Conservation (phyloP, 1,140 invertebrate genomes). For the Drosophila mojavensis region DNA sequence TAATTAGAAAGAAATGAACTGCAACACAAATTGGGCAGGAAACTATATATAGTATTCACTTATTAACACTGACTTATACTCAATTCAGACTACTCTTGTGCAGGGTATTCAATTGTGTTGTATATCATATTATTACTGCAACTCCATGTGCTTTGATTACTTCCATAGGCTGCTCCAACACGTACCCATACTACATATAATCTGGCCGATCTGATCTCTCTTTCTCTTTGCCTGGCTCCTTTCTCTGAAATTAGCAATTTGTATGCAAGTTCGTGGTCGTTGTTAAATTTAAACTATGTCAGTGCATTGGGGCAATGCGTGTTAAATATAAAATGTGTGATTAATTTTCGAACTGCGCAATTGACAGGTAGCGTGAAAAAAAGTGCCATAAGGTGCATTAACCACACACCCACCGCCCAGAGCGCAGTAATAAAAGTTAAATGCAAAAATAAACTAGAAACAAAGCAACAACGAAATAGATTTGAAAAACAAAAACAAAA, state of each 20-base stretch:
- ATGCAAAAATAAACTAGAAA: slow-evolving; percentile 43
- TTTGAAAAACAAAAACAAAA: slow-evolving; percentile 30
- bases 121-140: too few species aligned
- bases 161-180: not conserved
- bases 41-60: too few species aligned
- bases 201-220: not conserved
- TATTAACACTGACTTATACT: too few species aligned
- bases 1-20: too few species aligned
- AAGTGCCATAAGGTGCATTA: slow-evolving; percentile 64
- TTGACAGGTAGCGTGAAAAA: slow-evolving; percentile 27
- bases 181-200: not conserved
- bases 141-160: too few species aligned
- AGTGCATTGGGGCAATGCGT: slow-evolving; percentile 61
- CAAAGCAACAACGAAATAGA: slow-evolving; percentile 12
- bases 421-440: slow-evolving; percentile 35
- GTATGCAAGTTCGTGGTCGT: slow-evolving; percentile 50
- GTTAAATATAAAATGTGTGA: slow-evolving; percentile 53
- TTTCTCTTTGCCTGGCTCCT: not conserved
- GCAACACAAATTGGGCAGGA: too few species aligned
- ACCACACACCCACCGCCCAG: slow-evolving; percentile 46
- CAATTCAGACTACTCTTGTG: too few species aligned
- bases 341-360: slow-evolving; percentile 54
- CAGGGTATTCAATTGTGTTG: too few species aligned
- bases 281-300: slow-evolving; percentile 50
- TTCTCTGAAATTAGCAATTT: slow-evolving; percentile 61